A percentile compares a stretch with the other conserved stretches of the same genome.
Conservation (phyloP, 2,888 invertebrate species). For the Lasioglossum morio region DNA sequence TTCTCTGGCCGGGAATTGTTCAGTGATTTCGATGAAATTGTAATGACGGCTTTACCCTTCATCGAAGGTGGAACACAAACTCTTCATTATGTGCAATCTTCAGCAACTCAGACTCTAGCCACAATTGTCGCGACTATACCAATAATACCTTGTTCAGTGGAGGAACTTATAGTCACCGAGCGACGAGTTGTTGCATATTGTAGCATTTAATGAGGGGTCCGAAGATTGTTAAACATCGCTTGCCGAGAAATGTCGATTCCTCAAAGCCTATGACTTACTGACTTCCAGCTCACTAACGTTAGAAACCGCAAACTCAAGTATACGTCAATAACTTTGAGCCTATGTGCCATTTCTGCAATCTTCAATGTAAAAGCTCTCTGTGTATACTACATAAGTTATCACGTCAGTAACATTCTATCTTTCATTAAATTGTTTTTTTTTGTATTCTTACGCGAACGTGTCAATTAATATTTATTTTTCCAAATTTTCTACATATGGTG, state of each 20-base stretch:
- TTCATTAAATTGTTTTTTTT: too few relatives aligned
- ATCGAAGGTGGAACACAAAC: background rate
- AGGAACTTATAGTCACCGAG: conserved; percentile 48
- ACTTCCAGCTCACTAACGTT: conserved; percentile 29
- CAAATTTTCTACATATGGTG: too few relatives aligned
- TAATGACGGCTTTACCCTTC: conserved; percentile 9
- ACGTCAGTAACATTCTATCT: too few relatives aligned
- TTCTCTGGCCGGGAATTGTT: background rate
- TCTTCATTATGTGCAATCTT: conserved; percentile 54
- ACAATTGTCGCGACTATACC: conserved; percentile 30
- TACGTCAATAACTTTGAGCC: background rate
- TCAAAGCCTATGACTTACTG: conserved; percentile 31
- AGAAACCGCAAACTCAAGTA: background rate
- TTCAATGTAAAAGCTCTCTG: background rate
- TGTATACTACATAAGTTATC: too few relatives aligned
- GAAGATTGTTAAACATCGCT: conserved; percentile 57
- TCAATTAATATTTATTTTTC: too few relatives aligned
- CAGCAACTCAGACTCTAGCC: background rate
- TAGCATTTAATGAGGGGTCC: conserved; percentile 57
- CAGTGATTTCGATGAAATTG: background rate
- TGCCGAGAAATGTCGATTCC: conserved; percentile 43
- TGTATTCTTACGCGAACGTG: too few relatives aligned
- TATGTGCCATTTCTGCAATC: background rate
- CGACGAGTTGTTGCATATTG: conserved; percentile 61
- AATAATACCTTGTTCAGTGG: background rate